phyloP scores from a whole-genome alignment of 2,888 invertebrate species.

The Callimorpha dominula region DNA sequence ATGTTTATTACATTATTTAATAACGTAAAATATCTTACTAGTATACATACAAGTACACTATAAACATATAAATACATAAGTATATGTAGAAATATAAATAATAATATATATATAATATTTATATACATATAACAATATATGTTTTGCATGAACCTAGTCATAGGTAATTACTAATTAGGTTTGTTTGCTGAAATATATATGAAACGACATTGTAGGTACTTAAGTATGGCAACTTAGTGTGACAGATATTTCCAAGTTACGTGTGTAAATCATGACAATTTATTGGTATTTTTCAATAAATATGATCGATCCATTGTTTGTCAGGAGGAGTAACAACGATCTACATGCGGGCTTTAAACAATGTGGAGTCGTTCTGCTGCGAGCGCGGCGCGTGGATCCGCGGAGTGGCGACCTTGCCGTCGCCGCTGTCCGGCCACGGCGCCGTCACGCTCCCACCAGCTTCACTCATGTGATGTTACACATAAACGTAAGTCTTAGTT shows the following conservation, averaged over 20 bases:
- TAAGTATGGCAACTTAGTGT: not conserved
- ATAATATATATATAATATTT: no score
- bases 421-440: constrained; percentile 88
- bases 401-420: constrained; percentile 87
- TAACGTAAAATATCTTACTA: no score
- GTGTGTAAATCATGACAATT: not conserved
- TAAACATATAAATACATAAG: no score
- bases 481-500: not conserved
- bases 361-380: constrained; percentile 89
- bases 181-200: not conserved
- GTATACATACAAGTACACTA: no score
- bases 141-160: not conserved
- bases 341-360: constrained; percentile 88
- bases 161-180: no score
- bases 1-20: no score
- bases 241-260: not conserved
- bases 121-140: no score
- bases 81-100: no score
- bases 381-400: constrained; percentile 88
- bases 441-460: constrained; percentile 81
- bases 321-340: constrained; percentile 88
- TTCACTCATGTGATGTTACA: constrained; percentile 71
- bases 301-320: not conserved
- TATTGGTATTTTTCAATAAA: not conserved
- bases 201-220: no score